Evolutionary conservation across 2,797 vertebrate genomes (phyloP).

Genomic region (Cichlasoma orientale): DNA sequence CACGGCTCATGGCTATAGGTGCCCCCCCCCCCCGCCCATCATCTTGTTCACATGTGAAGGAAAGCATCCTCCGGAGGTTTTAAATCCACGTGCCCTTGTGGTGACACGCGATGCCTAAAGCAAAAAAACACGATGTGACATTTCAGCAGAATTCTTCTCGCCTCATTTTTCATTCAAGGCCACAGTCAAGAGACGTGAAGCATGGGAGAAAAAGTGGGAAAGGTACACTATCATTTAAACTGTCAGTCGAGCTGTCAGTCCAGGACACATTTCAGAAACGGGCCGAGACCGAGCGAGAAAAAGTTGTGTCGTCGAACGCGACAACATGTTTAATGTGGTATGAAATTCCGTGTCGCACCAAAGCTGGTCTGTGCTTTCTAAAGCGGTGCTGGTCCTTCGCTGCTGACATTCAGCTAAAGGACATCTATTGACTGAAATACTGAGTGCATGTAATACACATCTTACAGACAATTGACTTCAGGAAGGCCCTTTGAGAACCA

Average conservation of each 20-base stretch:
- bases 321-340: slow-evolving; percentile 68
- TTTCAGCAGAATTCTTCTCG: slow-evolving; percentile 43
- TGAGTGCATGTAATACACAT: slow-evolving; percentile 31
- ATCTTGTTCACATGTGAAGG: not conserved
- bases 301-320: slow-evolving; percentile 50
- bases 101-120: slow-evolving; percentile 45
- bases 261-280: slow-evolving; percentile 21
- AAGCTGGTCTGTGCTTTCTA: slow-evolving; percentile 37
- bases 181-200: slow-evolving; percentile 32
- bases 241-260: slow-evolving; percentile 49
- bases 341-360: slow-evolving; percentile 67
- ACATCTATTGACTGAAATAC: slow-evolving; percentile 27
- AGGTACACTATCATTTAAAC: slow-evolving; percentile 60
- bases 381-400: slow-evolving; percentile 27
- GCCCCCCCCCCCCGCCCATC: not conserved
- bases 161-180: slow-evolving; percentile 60
- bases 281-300: slow-evolving; percentile 10
- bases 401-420: slow-evolving; percentile 41
- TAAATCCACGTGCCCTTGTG: slow-evolving; percentile 58
- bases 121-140: slow-evolving; percentile 43
- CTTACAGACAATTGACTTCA: slow-evolving; percentile 33
- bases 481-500: not conserved
- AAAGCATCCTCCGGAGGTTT: slow-evolving; percentile 19
- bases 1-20: not conserved
- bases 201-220: slow-evolving; percentile 42